Percentiles rank a stretch among this genome's conserved stretches.
Conservation (phyloP, 2,888 invertebrate genomes). For the Cyclophora punctaria region DNA sequence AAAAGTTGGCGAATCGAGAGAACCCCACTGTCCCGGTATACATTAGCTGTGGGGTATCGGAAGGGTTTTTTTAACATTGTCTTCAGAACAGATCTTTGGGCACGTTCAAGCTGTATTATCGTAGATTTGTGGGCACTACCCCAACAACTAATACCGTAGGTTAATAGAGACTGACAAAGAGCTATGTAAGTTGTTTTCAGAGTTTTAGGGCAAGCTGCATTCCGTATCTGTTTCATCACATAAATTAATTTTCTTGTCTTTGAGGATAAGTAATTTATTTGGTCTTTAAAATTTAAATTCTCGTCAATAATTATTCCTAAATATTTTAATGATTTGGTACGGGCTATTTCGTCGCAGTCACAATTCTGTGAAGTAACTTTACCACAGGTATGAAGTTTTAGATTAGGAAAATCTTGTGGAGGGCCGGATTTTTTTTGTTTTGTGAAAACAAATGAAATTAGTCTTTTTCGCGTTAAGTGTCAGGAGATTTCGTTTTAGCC, state of each 20-base stretch:
- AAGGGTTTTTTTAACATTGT: neutral
- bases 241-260: slow-evolving; percentile 4
- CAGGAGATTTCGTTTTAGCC: neutral
- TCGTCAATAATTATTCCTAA: slow-evolving; percentile 5
- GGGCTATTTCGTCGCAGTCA: neutral
- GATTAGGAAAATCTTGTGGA: neutral
- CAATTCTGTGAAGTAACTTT: neutral
- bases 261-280: slow-evolving; percentile 2
- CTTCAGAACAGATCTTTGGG: slow-evolving; percentile 1
- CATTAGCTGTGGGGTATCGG: neutral
- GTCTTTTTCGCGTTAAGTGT: neutral
- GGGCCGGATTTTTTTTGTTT: slow-evolving; percentile 23
- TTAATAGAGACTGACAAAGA: slow-evolving; percentile 3
- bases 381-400: slow-evolving; percentile 3
- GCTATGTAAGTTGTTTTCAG: slow-evolving; percentile 1
- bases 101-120: slow-evolving; percentile 1
- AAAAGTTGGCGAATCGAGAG: neutral
- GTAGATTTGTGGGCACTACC: slow-evolving; percentile 3
- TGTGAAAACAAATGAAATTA: neutral
- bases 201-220: slow-evolving; percentile 1
- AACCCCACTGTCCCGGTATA: neutral
- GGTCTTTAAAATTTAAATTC: slow-evolving; percentile 2
- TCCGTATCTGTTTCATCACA: slow-evolving; percentile 3
- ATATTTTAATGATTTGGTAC: slow-evolving; percentile 4
- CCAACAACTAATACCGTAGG: slow-evolving; percentile 1